Evolutionary conservation across 2,797 vertebrate species (phyloP).

Genomic region (Vireo griseus): DNA sequence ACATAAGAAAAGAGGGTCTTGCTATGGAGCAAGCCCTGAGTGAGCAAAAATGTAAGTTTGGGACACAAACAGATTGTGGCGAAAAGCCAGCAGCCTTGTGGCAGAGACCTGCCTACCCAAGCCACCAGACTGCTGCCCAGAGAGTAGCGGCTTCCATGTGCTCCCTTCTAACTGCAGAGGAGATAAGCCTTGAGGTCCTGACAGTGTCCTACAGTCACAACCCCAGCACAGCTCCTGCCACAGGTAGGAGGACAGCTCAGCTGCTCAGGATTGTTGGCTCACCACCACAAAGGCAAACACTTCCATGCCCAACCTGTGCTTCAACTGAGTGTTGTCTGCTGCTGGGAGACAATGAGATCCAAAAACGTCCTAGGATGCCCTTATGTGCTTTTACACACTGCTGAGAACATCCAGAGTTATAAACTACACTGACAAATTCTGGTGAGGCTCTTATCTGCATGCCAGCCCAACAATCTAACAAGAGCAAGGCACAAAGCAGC

Average conservation of each 20-base stretch:
- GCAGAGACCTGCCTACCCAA: neutral
- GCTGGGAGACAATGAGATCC: neutral
- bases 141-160: rapidly evolving
- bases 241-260: neutral
- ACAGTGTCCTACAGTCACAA: neutral
- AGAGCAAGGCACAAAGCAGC: neutral
- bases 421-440: neutral
- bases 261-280: neutral
- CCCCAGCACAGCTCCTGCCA: neutral
- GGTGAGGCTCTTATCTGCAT: neutral
- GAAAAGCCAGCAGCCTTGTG: neutral
- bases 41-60: neutral
- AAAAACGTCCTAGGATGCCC: neutral
- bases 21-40: neutral
- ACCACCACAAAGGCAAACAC: rapidly evolving
- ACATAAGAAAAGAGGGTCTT: neutral
- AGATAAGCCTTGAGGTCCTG: neutral
- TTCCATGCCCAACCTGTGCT: neutral
- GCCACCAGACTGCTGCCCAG: neutral
- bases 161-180: neutral
- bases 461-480: neutral
- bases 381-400: rapidly evolving
- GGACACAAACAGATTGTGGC: neutral
- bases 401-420: neutral
- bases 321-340: rapidly evolving